Evolutionary conservation across 2,113 vertebrate species (phyloP).

Genomic region (Anolis carolinensis): DNA sequence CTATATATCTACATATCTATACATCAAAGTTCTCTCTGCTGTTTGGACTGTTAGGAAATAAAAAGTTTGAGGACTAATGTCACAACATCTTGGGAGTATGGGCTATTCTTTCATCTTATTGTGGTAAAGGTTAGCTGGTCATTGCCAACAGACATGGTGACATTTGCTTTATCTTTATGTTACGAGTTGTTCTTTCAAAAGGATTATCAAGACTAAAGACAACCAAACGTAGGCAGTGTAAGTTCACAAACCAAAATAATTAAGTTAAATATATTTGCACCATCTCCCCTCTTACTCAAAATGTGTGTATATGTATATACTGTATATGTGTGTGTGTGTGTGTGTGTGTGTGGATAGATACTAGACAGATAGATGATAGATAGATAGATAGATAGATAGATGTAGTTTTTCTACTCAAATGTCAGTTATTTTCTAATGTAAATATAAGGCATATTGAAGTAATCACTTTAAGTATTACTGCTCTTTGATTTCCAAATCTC

Average conservation of each 20-base stretch:
- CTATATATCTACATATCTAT: background rate
- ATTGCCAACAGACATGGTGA: constrained; percentile 20
- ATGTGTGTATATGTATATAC: background rate
- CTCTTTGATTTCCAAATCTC: background rate
- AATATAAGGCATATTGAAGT: background rate
- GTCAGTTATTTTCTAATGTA: background rate
- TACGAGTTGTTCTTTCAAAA: background rate
- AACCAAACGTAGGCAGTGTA: constrained; percentile 6
- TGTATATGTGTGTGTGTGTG: too few relatives aligned
- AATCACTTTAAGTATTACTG: background rate
- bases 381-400: background rate
- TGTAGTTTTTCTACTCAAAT: background rate
- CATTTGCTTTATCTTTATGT: constrained; percentile 28
- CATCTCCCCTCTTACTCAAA: background rate
- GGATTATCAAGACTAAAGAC: constrained; percentile 1
- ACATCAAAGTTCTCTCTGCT: constrained; percentile 22
- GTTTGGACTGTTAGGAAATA: constrained; percentile 14
- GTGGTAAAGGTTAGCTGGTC: constrained; percentile 31
- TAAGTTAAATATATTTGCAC: background rate
- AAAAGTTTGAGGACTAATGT: constrained; percentile 16
- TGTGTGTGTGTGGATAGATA: too few relatives aligned
- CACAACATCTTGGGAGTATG: constrained; percentile 2
- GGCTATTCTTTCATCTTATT: constrained; percentile 28
- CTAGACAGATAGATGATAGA: too few relatives aligned
- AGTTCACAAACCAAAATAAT: background rate